Evolutionary conservation across 1,140 invertebrate genomes (phyloP), one percentile per base, ranked within the genome.

Genomic region (Thalassaphorura encarpata): DNA sequence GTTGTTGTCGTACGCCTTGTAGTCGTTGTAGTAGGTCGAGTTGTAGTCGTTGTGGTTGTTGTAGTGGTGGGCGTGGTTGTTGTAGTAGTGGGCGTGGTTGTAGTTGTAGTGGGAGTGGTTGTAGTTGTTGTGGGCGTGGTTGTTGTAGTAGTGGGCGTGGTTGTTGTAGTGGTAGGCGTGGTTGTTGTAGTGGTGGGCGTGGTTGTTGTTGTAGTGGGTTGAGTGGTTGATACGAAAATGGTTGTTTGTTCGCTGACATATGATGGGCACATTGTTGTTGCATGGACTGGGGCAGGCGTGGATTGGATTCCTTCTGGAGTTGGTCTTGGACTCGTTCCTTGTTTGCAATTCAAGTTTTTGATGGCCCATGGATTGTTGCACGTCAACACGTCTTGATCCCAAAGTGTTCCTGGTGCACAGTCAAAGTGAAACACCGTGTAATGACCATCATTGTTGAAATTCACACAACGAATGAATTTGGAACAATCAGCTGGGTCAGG

Each of bases 381-480:
- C 8, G 67, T 62, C 29, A 63, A 64, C 2, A 70, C 50, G n/a
- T 62, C 52, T 29, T 73, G 70, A 54, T 73, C 72, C 54, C 51
- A 53, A 11, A 53, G 67, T 1, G 71, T 69, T 8, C 69, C 72
- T 31, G 56, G 62, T 2, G 67, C 67, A 55, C 72, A 73, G 24
- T 65, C 61, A 54, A 72, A 73, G 16, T 69, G 64, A 52, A 69
- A 73, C 4, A 79, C 69, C 33, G 76, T 77, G 26, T 77, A 75
- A 54, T 82, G 77, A 26, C 78, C 80, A 61, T 79, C 76, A 1
- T 70, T 69, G 52, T 69, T 66, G 66, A 69, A 74, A 58, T 76
- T 73, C n/a, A 86, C 84, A 45, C 71, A 72, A 15, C 67, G 72
- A 64, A 80, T 80, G 66, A 79, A 81, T 42, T 70, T 63, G 29